These are phyloP conservation scores for Metallyticus violacea DNA, from an alignment of 2,888 invertebrate species.

Conservation along the genomic window DNA sequence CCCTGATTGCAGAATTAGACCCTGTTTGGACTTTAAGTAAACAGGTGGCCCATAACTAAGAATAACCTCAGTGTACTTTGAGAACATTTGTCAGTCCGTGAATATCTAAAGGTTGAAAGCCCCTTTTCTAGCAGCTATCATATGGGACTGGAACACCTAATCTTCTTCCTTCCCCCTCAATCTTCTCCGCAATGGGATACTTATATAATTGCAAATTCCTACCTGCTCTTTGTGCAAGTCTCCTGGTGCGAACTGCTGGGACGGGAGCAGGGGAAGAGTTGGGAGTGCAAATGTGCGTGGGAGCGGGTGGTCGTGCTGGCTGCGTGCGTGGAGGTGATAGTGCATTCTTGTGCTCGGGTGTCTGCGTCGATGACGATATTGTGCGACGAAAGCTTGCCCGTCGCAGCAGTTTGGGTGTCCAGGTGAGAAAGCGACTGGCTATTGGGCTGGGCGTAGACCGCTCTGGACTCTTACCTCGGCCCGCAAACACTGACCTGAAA, in stretches of 20 bases:
- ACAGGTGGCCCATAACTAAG: no score
- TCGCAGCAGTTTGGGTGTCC: conserved; percentile 11
- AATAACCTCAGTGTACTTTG: no score
- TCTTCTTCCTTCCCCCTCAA: no score
- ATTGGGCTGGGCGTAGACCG: background rate
- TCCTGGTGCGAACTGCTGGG: background rate
- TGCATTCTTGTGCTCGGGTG: background rate
- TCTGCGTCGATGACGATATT: background rate
- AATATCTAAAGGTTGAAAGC: no score
- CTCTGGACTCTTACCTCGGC: background rate
- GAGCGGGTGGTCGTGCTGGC: background rate
- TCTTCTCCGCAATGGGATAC: background rate
- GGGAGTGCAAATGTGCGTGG: background rate
- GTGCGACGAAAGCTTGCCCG: background rate
- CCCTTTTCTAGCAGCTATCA: no score
- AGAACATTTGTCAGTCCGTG: no score
- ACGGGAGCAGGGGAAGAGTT: background rate
- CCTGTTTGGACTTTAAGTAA: no score
- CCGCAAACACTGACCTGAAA: background rate
- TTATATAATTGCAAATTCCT: background rate
- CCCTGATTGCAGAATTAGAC: no score
- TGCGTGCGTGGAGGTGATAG: background rate
- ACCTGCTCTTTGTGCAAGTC: background rate
- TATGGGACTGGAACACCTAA: no score
- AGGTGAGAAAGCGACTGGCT: conserved; percentile 12